Percentiles rank a stretch among this genome's conserved stretches.
Evolutionary conservation across 2,113 vertebrate genomes (phyloP).

Genomic region (Regulus satrapa): DNA sequence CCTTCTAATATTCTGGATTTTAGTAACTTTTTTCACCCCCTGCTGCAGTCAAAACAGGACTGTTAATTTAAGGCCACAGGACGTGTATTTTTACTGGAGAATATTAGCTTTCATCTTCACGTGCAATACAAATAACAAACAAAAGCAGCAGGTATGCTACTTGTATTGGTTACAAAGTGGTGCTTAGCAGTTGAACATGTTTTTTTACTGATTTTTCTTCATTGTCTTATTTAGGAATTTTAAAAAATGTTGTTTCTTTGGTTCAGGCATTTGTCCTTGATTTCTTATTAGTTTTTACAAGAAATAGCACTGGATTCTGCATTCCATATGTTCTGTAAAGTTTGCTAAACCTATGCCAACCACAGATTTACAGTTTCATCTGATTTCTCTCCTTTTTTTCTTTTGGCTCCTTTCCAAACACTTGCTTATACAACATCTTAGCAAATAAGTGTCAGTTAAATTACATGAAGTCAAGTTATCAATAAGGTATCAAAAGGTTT

Average conservation of each 20-base stretch:
- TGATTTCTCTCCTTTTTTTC: neutral
- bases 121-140: neutral
- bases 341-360: neutral
- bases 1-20: neutral
- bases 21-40: neutral
- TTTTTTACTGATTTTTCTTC: neutral
- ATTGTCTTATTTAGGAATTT: neutral
- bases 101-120: neutral
- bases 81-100: neutral
- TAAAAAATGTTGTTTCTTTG: neutral
- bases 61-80: neutral
- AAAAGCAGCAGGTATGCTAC: neutral
- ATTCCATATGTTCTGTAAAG: neutral
- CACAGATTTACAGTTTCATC: slow-evolving; percentile 34
- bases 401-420: slow-evolving; percentile 2
- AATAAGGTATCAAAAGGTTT: slow-evolving; percentile 6
- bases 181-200: neutral
- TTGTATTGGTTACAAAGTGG: neutral
- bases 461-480: neutral
- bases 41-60: neutral
- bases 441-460: slow-evolving; percentile 40
- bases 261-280: neutral
- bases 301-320: neutral
- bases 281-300: slow-evolving; percentile 4
- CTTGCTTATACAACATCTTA: neutral